These are phyloP conservation scores for Myanophis thanlyinensis DNA, from an alignment of 2,113 vertebrate species.

Conservation along the genomic window DNA sequence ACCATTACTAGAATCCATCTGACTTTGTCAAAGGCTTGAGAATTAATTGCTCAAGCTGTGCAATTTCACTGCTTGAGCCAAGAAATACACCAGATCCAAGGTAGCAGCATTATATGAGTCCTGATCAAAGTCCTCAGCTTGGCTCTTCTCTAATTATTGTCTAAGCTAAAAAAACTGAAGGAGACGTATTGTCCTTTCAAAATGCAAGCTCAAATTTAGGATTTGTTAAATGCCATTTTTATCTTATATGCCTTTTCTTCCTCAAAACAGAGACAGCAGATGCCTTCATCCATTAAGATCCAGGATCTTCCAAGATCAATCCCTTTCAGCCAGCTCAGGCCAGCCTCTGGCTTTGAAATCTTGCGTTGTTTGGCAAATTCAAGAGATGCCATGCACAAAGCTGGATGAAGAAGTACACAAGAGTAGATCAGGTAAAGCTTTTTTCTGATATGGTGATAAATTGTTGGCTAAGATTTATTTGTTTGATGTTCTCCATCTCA, in stretches of 20 bases:
- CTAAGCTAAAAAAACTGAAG: background rate
- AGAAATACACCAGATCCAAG: background rate
- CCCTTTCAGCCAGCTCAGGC: background rate
- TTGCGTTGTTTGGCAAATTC: background rate
- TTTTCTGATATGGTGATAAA: background rate
- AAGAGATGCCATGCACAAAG: background rate
- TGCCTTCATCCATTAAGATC: background rate
- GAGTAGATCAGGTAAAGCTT: background rate
- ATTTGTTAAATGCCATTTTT: background rate
- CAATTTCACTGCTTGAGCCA: background rate
- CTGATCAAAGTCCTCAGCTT: background rate
- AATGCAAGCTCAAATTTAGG: background rate
- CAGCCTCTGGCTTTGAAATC: background rate
- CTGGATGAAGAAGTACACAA: background rate
- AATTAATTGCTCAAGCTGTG: conserved; percentile 4
- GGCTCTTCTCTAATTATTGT: background rate
- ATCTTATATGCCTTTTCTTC: background rate
- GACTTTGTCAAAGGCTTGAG: background rate
- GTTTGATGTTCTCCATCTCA: background rate
- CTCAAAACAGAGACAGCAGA: background rate
- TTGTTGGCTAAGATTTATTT: background rate
- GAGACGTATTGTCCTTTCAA: background rate
- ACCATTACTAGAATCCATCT: conserved; percentile 11
- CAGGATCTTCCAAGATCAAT: background rate
- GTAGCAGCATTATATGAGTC: background rate